Evolutionary conservation across 2,797 vertebrate species (phyloP).

Genomic region (Florisuga fusca): DNA sequence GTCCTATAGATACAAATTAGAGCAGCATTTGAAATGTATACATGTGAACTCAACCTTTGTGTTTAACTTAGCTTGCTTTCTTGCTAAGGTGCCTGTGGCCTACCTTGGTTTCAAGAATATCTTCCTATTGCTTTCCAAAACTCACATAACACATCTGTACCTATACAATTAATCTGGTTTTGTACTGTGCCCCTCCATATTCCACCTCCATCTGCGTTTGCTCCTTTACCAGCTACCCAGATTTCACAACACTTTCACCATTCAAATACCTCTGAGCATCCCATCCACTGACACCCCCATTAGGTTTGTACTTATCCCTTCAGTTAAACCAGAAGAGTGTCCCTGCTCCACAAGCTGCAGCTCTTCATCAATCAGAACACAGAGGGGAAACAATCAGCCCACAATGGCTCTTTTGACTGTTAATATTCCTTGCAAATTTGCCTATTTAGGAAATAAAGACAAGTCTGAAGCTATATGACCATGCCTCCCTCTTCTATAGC

Average conservation of each 20-base stretch:
- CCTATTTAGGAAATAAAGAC: not conserved
- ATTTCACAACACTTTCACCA: not conserved
- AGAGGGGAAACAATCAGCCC: not conserved
- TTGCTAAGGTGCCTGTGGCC: not conserved
- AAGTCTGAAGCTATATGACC: not conserved
- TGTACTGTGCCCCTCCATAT: not conserved
- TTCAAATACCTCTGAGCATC: not conserved
- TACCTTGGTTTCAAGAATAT: not conserved
- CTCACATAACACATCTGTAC: not conserved
- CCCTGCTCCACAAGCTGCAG: not conserved
- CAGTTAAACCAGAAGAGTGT: not conserved
- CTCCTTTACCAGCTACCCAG: not conserved
- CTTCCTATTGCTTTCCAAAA: not conserved
- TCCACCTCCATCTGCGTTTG: not conserved
- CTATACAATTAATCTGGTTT: not conserved
- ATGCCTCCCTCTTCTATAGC: not conserved
- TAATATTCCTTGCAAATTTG: not conserved
- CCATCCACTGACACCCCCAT: not conserved
- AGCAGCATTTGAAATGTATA: conserved; percentile 6
- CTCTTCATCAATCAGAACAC: not conserved
- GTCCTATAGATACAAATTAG: conserved; percentile 40
- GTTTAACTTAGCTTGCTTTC: not conserved
- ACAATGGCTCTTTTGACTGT: not conserved
- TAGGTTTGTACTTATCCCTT: not conserved
- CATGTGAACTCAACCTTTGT: not conserved